A percentile compares a stretch with the other conserved stretches of the same genome.
These are phyloP conservation scores for Sesia apiformis DNA, from an alignment of 2,888 invertebrate species.

Conservation along the genomic window DNA sequence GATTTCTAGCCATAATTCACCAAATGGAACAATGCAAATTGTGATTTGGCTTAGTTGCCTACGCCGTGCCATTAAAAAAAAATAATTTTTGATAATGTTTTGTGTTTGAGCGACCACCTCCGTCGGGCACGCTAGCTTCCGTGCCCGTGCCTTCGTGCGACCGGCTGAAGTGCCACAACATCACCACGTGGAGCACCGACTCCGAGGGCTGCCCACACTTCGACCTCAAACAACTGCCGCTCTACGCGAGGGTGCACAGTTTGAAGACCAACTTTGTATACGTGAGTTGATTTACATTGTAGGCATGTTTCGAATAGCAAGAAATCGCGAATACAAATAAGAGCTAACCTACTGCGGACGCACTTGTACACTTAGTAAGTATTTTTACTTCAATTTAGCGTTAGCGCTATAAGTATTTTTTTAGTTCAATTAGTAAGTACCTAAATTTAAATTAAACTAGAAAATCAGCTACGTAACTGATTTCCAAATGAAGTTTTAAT, in stretches of 20 bases:
- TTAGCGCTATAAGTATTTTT: too few species aligned
- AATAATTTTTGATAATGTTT: too few species aligned
- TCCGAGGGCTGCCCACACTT: slow-evolving; percentile 60
- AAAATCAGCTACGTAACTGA: too few species aligned
- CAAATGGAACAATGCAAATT: background rate
- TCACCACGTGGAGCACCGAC: slow-evolving; percentile 56
- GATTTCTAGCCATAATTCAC: background rate
- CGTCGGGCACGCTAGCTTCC: slow-evolving; percentile 79
- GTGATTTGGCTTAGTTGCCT: background rate
- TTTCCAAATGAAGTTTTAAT: too few species aligned
- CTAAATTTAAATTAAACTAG: too few species aligned
- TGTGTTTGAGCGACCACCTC: slow-evolving; percentile 75
- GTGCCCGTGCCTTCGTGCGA: slow-evolving; percentile 85
- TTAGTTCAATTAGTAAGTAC: too few species aligned
- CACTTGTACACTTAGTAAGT: too few species aligned
- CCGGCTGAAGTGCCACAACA: slow-evolving; percentile 80
- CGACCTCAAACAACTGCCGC: slow-evolving; percentile 78
- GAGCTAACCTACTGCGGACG: too few species aligned
- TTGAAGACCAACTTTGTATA: slow-evolving; percentile 89
- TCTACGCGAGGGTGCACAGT: slow-evolving; percentile 85
- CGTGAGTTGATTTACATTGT: slow-evolving; percentile 67
- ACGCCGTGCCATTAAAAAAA: too few species aligned
- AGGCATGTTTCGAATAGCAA: too few species aligned
- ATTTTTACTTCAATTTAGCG: too few species aligned
- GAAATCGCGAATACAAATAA: too few species aligned